Evolutionary conservation across 2,113 vertebrate species (phyloP), one percentile per base, ranked within the genome.

Genomic region (Stigmatopora argus): DNA sequence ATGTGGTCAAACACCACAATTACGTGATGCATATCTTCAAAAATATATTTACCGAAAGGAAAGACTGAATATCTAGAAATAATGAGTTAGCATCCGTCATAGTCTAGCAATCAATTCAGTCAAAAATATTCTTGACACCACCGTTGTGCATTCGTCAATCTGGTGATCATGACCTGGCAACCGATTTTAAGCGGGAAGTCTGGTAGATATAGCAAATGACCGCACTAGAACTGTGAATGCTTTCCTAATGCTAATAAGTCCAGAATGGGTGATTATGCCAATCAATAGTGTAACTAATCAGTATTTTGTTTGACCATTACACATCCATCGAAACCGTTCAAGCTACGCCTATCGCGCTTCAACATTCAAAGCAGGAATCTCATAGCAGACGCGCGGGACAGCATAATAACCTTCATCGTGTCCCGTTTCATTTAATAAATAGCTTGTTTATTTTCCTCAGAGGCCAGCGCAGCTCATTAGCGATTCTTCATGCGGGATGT

Each of bases 391-490:
- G 66, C 70, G 56, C 65, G 47, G 23, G 71, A 0, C 23, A 65
- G 73, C 71, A 12, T 73, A 75, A 78, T 74, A 78, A 77, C 72
- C 68, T 78, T 77, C 67, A 76, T 78, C 74, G 60, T 78, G 72
- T 76, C 62, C 49, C 65, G 49, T 62, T 83, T 79, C 78, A 79
- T 81, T 80, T 78, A 72, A 85, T 83, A 81, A 82, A 86, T 81
- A 78, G 61, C 72, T 78, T 85, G 79, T 86, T 85, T 87, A 75
- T 77, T 81, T 77, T 73, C 78, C 69, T 71, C 75, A 1, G 8
- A 73, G 75, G 75, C 71, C 45, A 59, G 72, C 75, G 65, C 70
- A 71, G 62, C 74, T 86, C 79, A 82, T 86, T 85, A 83, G 67
- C 74, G 65, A 67, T 62, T 82, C 79, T 77, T 83, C 84, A 73